Evolutionary conservation across 2,113 vertebrate genomes (phyloP).

Genomic region (Uropsilus gracilis): DNA sequence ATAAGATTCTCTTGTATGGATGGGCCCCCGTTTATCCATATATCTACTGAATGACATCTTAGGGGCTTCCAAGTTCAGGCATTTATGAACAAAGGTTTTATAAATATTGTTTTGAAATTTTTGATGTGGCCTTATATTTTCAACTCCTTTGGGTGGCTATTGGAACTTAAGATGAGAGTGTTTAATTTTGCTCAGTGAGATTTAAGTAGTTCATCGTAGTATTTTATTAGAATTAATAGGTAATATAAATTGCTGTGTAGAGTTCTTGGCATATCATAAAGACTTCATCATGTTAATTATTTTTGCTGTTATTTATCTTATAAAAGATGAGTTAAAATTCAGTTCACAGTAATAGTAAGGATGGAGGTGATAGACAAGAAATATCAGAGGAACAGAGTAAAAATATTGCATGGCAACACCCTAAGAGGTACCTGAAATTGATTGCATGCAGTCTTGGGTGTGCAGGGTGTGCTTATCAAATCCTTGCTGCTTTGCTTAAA

Average conservation of each 20-base stretch:
- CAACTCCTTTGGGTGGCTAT: background rate
- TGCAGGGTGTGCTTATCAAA: background rate
- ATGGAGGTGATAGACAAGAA: background rate
- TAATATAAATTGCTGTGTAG: background rate
- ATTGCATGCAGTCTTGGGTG: background rate
- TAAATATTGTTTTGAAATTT: background rate
- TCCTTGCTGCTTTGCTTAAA: background rate
- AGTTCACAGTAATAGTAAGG: background rate
- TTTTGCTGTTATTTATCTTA: background rate
- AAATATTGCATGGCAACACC: background rate
- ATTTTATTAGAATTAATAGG: background rate
- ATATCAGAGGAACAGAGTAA: background rate
- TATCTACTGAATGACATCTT: background rate
- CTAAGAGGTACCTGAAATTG: too few species aligned
- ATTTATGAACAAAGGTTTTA: background rate
- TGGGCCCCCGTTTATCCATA: background rate
- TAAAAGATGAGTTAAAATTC: background rate
- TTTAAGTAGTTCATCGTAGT: background rate
- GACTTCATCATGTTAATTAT: background rate
- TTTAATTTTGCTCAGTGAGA: background rate
- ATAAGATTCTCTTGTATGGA: background rate
- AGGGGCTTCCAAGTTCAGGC: background rate
- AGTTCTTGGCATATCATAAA: background rate
- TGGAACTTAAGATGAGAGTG: background rate
- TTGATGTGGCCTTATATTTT: background rate